A percentile compares a stretch with the other conserved stretches of the same genome.
Conservation (phyloP, 2,888 invertebrate genomes). For the Apantesis nais region DNA sequence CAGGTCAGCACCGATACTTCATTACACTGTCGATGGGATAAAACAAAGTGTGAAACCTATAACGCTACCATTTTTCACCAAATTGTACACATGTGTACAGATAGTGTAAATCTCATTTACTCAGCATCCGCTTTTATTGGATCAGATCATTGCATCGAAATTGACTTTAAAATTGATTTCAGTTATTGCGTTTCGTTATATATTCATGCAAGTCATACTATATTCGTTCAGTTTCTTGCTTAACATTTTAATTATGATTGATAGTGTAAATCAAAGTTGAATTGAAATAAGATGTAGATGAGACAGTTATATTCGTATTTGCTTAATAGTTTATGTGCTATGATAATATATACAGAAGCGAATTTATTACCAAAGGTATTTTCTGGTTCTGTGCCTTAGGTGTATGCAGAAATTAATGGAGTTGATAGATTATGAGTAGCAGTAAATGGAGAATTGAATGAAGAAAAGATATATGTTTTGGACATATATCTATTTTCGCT, state of each 20-base stretch:
- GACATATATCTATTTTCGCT: no score
- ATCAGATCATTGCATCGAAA: constrained; percentile 48
- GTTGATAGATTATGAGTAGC: no score
- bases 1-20: no score
- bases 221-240: constrained; percentile 24
- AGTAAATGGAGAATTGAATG: no score
- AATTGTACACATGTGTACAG: background rate
- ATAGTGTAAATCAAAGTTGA: background rate
- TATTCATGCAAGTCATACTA: constrained; percentile 34
- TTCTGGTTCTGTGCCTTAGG: no score
- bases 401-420: no score
- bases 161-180: constrained; percentile 51
- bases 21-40: background rate
- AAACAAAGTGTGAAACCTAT: no score
- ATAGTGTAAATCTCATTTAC: constrained; percentile 35
- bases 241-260: background rate
- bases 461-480: no score
- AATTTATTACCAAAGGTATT: background rate
- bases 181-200: constrained; percentile 31
- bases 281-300: no score
- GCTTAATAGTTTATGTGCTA: background rate
- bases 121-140: constrained; percentile 37
- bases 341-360: no score
- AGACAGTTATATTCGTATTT: background rate
- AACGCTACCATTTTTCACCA: background rate